A percentile compares a stretch with the other conserved stretches of the same genome.
Conservation (phyloP, 2,888 invertebrate species). For the Acanthococcus lagerstroemiae region DNA sequence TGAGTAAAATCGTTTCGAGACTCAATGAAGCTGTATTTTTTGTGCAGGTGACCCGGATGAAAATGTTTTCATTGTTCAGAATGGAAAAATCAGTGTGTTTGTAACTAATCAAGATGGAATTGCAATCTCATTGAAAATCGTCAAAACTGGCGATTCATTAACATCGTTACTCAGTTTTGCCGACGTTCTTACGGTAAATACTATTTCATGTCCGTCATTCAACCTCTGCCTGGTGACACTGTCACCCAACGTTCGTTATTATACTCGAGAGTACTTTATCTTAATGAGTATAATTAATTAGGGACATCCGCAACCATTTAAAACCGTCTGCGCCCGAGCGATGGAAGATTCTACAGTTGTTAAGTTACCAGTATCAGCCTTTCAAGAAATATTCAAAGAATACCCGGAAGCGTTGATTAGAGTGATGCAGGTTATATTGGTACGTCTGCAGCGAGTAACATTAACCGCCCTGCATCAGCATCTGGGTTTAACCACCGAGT, state of each 20-base stretch:
- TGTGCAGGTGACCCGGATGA: constrained; percentile 85
- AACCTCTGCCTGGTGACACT: too few relatives aligned
- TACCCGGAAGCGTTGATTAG: constrained; percentile 93
- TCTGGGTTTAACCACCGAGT: constrained; percentile 85
- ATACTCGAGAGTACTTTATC: not conserved
- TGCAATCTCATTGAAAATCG: constrained; percentile 71
- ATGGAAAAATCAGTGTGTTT: constrained; percentile 83
- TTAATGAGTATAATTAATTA: constrained; percentile 39
- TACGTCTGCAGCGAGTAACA: constrained; percentile 90
- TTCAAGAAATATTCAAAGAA: constrained; percentile 80
- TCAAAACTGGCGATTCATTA: constrained; percentile 87
- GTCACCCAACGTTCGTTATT: not conserved
- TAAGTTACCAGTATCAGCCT: constrained; percentile 77
- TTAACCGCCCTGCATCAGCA: constrained; percentile 97
- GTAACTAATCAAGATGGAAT: constrained; percentile 71
- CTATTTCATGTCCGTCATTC: too few relatives aligned
- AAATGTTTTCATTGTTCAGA: constrained; percentile 94
- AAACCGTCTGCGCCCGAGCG: constrained; percentile 89
- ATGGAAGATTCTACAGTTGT: constrained; percentile 85
- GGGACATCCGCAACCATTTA: constrained; percentile 86
- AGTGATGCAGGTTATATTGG: constrained; percentile 95
- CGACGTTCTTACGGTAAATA: constrained; percentile 72
- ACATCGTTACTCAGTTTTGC: constrained; percentile 93
- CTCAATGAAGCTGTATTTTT: too few relatives aligned
- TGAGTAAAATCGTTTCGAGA: not conserved